Conservation (phyloP, 2,113 vertebrate species). For the Upupa epops region DNA sequence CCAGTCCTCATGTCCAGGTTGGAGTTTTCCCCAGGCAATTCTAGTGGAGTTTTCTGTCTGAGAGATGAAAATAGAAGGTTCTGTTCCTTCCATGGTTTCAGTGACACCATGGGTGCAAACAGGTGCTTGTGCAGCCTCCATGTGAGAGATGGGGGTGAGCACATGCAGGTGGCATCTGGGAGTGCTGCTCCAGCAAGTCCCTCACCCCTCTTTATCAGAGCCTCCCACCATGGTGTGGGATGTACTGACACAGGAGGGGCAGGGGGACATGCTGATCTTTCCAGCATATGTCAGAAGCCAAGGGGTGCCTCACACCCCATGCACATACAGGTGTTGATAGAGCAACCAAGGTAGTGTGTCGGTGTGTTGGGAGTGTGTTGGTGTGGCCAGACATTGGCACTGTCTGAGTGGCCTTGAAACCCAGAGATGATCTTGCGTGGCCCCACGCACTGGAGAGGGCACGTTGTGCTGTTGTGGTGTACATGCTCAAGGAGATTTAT, state of each 20-base stretch:
- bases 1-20: not conserved
- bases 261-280: not conserved
- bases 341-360: rapidly evolving
- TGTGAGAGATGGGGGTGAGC: not conserved
- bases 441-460: rapidly evolving
- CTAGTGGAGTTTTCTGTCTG: not conserved
- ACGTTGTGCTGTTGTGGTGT: rapidly evolving
- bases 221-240: not conserved
- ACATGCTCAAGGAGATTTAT: not conserved
- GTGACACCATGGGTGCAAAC: rapidly evolving
- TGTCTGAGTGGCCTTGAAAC: not conserved
- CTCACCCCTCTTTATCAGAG: not conserved
- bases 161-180: rapidly evolving
- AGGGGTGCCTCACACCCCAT: not conserved
- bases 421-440: not conserved
- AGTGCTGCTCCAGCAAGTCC: not conserved
- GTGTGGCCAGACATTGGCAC: rapidly evolving
- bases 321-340: rapidly evolving
- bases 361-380: not conserved
- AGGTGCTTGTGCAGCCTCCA: rapidly evolving
- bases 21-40: not conserved
- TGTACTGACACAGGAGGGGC: not conserved
- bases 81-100: not conserved
- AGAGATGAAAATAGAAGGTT: not conserved
- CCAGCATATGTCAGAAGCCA: rapidly evolving